phyloP scores from a whole-genome alignment of 2,113 vertebrate species.

The Lepus europaeus region DNA sequence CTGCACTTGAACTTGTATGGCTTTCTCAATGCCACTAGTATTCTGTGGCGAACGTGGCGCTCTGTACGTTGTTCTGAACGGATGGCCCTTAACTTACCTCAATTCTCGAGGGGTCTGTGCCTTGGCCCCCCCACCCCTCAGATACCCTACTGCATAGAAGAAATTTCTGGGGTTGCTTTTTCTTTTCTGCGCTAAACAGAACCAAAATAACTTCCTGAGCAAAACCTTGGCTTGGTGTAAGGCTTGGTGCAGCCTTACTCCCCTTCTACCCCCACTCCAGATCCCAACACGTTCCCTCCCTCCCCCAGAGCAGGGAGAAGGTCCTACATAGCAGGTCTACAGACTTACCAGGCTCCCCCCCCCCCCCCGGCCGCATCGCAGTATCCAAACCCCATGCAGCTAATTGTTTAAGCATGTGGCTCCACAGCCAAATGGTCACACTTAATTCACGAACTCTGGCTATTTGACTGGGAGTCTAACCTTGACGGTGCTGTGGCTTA shows the following conservation, averaged over 20 bases:
- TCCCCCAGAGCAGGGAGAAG: not conserved
- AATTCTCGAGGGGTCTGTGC: not conserved
- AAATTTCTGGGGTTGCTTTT: not conserved
- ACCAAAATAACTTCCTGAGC: not conserved
- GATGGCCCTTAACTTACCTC: conserved; percentile 2
- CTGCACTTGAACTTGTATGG: not conserved
- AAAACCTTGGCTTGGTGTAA: not conserved
- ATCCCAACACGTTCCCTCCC: no score
- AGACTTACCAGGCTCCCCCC: not conserved
- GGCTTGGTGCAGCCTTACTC: not conserved
- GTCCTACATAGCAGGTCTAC: not conserved
- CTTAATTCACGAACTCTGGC: conserved; percentile 43
- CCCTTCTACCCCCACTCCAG: no score
- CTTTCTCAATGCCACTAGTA: not conserved
- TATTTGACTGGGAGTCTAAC: conserved; percentile 45
- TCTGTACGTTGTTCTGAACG: conserved; percentile 5
- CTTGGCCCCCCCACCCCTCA: not conserved
- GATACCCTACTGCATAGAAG: not conserved
- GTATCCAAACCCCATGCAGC: not conserved
- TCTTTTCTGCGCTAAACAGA: not conserved
- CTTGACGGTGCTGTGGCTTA: conserved; percentile 56
- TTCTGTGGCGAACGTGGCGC: not conserved
- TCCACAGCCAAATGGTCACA: conserved; percentile 30
- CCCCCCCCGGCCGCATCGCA: no score
- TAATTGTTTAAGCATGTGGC: conserved; percentile 55